Evolutionary conservation across 2,888 invertebrate genomes (phyloP), one percentile per base, ranked within the genome.

Genomic region (Troides aeacus): DNA sequence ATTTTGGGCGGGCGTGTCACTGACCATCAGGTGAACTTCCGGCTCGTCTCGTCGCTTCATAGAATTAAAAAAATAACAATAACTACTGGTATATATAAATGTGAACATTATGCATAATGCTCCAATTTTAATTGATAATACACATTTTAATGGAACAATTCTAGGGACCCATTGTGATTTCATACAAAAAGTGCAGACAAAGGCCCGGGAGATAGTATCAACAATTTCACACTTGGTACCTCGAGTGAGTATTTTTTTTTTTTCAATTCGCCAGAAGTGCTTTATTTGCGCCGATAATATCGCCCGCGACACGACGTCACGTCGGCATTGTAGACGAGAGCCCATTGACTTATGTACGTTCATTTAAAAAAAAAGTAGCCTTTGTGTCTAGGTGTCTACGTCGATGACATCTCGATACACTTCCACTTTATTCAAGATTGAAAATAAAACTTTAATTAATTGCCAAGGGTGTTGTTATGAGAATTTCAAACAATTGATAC

Each of bases 141-240:
- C 3, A 53, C 57, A 56, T 64, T 64, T 64, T 56, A 64, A 66
- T 24, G 8, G 57, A 36, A 67, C 50, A 61, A 57, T 59, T 36
- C 57, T 58, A 39, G 60, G n/a, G 15, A 8, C 46, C 59, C 57
- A 66, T 66, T 70, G 64, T 71, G 21, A 23, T n/a, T 10, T 2
- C 18, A 39, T 10, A 61, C 69, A 61, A 66, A 60, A 56, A 65
- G 21, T 42, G 64, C 63, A 69, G 78, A 84, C 82, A 85, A 80
- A 81, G 76, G 75, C 72, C 70, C 63, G 73, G 53, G 46, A 82
- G 89, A 90, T 90, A 89, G 74, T 74, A 90, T 90, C 90, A 81
- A 78, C 81, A 84, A 90, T 90, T 89, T 90, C 86, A 90, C 90
- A 89, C 89, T 87, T 82, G 79, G 81, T 82, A 81, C 87, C 79